These are phyloP conservation scores for Lamproptera curius DNA, from an alignment of 2,888 invertebrate species.

Conservation along the genomic window DNA sequence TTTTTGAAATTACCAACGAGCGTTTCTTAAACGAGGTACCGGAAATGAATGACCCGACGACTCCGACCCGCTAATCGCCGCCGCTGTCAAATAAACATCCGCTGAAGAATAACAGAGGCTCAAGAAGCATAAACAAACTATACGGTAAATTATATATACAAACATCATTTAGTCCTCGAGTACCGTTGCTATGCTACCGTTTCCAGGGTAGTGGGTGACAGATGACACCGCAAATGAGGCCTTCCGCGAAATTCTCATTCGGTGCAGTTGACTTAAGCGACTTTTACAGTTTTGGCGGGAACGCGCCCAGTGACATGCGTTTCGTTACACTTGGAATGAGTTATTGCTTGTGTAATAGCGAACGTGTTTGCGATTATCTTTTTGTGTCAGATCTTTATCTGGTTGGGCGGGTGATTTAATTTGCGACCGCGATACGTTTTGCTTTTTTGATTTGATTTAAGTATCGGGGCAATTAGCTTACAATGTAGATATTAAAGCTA, in stretches of 20 bases:
- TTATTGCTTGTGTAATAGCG: not conserved
- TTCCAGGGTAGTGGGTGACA: constrained; percentile 31
- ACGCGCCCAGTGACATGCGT: not conserved
- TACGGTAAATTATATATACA: too few relatives aligned
- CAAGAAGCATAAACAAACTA: constrained; percentile 62
- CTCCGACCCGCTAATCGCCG: constrained; percentile 19
- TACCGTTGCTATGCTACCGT: constrained; percentile 52
- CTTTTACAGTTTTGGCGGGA: not conserved
- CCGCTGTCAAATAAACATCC: constrained; percentile 21
- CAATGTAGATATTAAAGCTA: too few relatives aligned
- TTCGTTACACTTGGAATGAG: not conserved
- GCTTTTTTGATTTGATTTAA: too few relatives aligned
- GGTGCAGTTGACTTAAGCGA: constrained; percentile 7
- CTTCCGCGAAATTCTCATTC: constrained; percentile 23
- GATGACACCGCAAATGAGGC: constrained; percentile 22
- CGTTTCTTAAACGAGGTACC: too few relatives aligned
- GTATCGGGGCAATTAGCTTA: too few relatives aligned
- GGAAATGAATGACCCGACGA: too few relatives aligned
- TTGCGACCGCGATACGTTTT: not conserved
- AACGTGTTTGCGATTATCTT: not conserved
- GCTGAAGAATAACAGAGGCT: constrained; percentile 45
- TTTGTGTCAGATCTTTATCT: constrained; percentile 1
- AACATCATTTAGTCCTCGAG: constrained; percentile 34
- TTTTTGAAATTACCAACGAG: too few relatives aligned
- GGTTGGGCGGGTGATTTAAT: not conserved